These are phyloP conservation scores for Hipposideros armiger DNA, from an alignment of 2,113 vertebrate species.

Conservation along the genomic window DNA sequence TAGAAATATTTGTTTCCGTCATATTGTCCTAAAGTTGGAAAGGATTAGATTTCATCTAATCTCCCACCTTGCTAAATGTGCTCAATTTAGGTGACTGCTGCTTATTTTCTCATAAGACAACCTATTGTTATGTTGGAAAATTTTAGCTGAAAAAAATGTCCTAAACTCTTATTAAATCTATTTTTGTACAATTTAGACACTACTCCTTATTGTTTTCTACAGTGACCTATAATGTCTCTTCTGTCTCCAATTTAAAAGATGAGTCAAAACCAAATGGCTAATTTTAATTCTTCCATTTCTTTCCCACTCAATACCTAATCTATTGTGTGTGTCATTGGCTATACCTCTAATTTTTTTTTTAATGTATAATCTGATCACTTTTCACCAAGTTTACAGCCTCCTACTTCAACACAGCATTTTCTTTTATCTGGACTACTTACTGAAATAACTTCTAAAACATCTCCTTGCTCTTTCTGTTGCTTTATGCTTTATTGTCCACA, in stretches of 20 bases:
- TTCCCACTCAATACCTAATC: not conserved
- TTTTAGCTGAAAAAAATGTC: not conserved
- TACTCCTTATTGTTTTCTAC: not conserved
- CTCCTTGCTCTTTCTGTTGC: not conserved
- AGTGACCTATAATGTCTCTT: not conserved
- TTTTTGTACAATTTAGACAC: not conserved
- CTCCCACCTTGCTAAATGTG: not conserved
- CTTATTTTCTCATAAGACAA: not conserved
- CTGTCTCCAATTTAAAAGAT: not conserved
- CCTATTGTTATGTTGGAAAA: not conserved
- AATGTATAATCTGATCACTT: not conserved
- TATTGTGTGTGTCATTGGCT: not conserved
- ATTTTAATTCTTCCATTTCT: not conserved
- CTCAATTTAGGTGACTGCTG: not conserved
- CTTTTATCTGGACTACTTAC: not conserved
- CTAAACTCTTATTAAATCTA: not conserved
- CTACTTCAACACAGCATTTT: not conserved
- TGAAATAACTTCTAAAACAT: not conserved
- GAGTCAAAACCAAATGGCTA: not conserved
- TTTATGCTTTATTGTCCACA: not conserved
- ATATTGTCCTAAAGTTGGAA: not conserved
- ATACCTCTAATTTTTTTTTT: not conserved
- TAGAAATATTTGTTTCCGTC: not conserved
- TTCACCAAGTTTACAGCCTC: not conserved
- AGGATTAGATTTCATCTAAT: not conserved